Conservation (phyloP, 1,140 invertebrate genomes). For the Zaprionus davidi region DNA sequence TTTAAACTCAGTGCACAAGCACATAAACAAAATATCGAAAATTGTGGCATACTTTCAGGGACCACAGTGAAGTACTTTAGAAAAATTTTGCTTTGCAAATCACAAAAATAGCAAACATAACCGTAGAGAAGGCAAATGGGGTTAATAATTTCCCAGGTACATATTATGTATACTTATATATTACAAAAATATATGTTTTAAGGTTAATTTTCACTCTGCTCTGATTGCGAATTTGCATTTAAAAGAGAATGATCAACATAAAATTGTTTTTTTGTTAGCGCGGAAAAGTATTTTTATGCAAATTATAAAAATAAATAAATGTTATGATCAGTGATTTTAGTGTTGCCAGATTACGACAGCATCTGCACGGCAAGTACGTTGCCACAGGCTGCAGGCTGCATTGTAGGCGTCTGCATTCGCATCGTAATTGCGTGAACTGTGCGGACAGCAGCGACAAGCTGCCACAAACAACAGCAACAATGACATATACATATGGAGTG, state of each 20-base stretch:
- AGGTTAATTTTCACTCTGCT: no score
- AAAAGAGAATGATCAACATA: no score
- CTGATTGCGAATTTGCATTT: no score
- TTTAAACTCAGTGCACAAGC: background rate
- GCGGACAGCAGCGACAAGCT: background rate
- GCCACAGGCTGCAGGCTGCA: slow-evolving; percentile 6
- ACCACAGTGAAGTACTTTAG: background rate
- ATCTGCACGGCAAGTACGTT: background rate
- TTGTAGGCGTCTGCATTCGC: slow-evolving; percentile 33
- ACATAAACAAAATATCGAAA: slow-evolving; percentile 1
- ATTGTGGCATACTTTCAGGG: slow-evolving; percentile 31
- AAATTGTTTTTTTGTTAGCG: background rate
- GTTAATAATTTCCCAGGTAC: no score
- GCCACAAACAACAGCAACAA: slow-evolving; percentile 1
- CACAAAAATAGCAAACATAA: background rate
- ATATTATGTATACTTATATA: no score
- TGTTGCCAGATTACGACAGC: background rate
- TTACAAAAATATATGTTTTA: no score
- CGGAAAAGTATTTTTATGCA: background rate
- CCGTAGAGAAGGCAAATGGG: no score
- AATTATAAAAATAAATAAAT: slow-evolving; percentile 8
- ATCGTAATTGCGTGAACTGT: slow-evolving; percentile 29
- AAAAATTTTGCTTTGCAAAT: background rate
- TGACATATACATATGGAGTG: slow-evolving; percentile 1
- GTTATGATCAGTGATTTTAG: background rate